Base-by-base conservation (phyloP, 2,888 invertebrate species). In the Bedellia somnulentella region DNA sequence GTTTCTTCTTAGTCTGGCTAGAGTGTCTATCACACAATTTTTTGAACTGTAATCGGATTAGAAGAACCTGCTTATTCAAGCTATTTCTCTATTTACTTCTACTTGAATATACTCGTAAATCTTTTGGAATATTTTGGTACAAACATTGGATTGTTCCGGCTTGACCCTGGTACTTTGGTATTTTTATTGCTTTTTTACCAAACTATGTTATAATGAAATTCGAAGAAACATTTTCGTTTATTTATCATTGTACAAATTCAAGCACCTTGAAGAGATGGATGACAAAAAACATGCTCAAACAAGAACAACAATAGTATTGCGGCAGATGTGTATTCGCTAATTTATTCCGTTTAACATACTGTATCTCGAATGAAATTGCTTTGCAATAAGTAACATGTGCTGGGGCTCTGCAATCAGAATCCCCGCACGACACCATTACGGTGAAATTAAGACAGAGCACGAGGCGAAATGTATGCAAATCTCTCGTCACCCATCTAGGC, bases 371-470 rank as follows among this genome's bases (percentile, higher is more conserved):
- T 30, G 29, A 71, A 67, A 71, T 70, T 71, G 66, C 51, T 58
- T 50, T 49, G 57, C 52, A 30, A 30, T 30, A 30, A 43, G 52
- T 57, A 51, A 55, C 63, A 66, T 60, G 57, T 62, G 61, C 54
- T 28, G 28, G 27, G 32, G 21, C 31, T 32, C 31, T 30, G 33
- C 42, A 35, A 42, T 44, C 45, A 45, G 49, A 43, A 51, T 46
- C 53, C 15, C 29, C 14, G 15, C 28, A 40, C 49, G 42, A 48
- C 58, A 52, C 34, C 52, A 58, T 67, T 66, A 66, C 55, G 49
- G 38, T 46, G 42, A 67, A 71, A 73, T 71, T 70, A 71, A 71
- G 73, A 70, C 64, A 64, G 64, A 61, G 61, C 62, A 62, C 56
- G 52, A 53, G 51, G 51, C 61, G 27, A 58, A 62, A 64, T 67